phyloP scores from a whole-genome alignment of 2,797 vertebrate genomes.

The Hyperoplus immaculatus region DNA sequence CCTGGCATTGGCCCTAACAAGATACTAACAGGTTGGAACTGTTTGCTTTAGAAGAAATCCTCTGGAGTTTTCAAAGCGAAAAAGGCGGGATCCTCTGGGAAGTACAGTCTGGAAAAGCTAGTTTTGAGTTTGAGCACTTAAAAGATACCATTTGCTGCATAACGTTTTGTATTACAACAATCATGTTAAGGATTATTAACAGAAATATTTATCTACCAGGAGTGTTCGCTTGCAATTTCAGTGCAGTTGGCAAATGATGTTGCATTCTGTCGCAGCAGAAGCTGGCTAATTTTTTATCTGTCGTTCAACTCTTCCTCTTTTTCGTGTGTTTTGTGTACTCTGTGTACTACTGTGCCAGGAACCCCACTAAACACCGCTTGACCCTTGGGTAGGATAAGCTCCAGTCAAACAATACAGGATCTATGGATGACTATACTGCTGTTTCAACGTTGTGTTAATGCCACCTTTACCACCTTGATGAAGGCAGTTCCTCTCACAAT shows the following conservation, averaged over 20 bases:
- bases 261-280: neutral
- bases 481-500: neutral
- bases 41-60: too few species aligned
- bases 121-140: neutral
- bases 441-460: neutral
- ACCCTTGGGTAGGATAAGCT: too few species aligned
- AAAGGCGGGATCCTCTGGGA: neutral
- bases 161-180: neutral
- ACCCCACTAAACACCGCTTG: neutral
- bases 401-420: neutral
- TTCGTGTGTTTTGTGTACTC: neutral
- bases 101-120: neutral
- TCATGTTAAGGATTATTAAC: too few species aligned
- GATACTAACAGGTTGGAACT: too few species aligned
- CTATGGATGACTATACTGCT: neutral
- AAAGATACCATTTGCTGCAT: too few species aligned
- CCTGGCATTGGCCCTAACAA: neutral
- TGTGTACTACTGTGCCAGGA: neutral
- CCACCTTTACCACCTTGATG: neutral
- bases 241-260: neutral
- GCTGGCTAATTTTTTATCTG: too few species aligned
- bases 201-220: neutral
- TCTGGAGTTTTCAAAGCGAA: neutral
- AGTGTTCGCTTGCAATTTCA: neutral
- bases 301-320: neutral